phyloP scores from a whole-genome alignment of 2,113 vertebrate species.

The Clupea harengus region DNA sequence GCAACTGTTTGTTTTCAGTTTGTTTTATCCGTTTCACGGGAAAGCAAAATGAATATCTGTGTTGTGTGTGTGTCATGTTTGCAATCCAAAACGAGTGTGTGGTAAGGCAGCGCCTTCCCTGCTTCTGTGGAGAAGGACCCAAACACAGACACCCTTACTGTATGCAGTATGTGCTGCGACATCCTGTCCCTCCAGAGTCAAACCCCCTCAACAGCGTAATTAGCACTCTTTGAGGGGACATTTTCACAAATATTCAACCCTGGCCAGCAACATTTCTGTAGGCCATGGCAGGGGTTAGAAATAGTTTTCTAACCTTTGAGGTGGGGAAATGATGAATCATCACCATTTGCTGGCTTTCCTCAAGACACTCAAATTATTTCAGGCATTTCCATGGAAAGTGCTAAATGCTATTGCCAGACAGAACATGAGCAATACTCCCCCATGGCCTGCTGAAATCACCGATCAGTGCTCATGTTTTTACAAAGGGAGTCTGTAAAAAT shows the following conservation, averaged over 20 bases:
- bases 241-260: not conserved
- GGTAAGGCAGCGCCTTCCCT: constrained; percentile 58
- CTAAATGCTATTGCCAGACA: constrained; percentile 10
- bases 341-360: constrained; percentile 22
- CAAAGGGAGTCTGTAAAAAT: constrained; percentile 4
- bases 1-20: constrained; percentile 62
- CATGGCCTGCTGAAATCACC: not conserved
- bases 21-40: constrained; percentile 60
- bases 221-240: constrained; percentile 10
- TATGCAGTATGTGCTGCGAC: constrained; percentile 47
- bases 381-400: constrained; percentile 38
- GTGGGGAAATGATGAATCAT: constrained; percentile 24
- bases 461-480: not conserved
- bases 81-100: constrained; percentile 60
- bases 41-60: constrained; percentile 62
- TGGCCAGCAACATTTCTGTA: not conserved
- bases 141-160: constrained; percentile 64
- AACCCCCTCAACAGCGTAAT: constrained; percentile 30
- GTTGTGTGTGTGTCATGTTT: constrained; percentile 65
- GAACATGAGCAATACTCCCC: constrained; percentile 10
- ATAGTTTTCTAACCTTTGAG: constrained; percentile 28
- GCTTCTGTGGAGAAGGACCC: constrained; percentile 52
- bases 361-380: constrained; percentile 6
- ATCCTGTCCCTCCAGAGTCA: constrained; percentile 46
- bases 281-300: not conserved